A percentile compares a stretch with the other conserved stretches of the same genome.
Conservation (phyloP, 2,113 vertebrate species). For the Oophaga pumilio region DNA sequence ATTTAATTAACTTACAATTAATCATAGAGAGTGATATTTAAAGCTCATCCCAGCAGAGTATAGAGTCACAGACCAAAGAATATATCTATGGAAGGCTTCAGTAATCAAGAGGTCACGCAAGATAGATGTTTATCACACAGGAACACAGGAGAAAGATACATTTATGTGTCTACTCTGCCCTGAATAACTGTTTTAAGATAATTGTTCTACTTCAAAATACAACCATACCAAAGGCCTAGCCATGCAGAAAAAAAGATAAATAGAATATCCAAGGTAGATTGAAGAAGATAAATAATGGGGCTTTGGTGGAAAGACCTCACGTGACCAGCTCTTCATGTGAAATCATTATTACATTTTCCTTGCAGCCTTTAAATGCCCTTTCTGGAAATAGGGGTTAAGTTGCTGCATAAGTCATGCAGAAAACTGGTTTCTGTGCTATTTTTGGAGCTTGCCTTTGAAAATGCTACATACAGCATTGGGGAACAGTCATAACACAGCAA, state of each 20-base stretch:
- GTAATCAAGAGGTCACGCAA: constrained; percentile 83
- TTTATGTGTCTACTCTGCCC: constrained; percentile 75
- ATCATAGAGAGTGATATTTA: constrained; percentile 97
- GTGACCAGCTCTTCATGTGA: constrained; percentile 63
- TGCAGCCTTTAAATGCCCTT: constrained; percentile 58
- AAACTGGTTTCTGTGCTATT: constrained; percentile 35
- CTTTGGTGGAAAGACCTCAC: constrained; percentile 65
- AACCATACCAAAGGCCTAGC: constrained; percentile 72
- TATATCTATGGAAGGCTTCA: constrained; percentile 83
- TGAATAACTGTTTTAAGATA: constrained; percentile 78
- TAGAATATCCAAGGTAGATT: constrained; percentile 64
- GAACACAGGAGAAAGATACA: constrained; percentile 78
- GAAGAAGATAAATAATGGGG: constrained; percentile 66
- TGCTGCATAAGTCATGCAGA: constrained; percentile 55
- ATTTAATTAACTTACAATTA: constrained; percentile 99
- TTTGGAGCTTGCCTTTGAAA: not conserved
- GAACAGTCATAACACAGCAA: not conserved
- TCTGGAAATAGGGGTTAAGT: constrained; percentile 52
- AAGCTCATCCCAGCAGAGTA: constrained; percentile 81
- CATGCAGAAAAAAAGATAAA: constrained; percentile 65
- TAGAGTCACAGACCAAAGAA: constrained; percentile 81
- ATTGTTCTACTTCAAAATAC: constrained; percentile 78
- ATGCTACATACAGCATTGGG: not conserved
- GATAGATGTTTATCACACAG: constrained; percentile 87
- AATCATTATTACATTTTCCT: constrained; percentile 63